Evolutionary conservation across 2,113 vertebrate genomes (phyloP).

Genomic region (Corythornis cristatus): DNA sequence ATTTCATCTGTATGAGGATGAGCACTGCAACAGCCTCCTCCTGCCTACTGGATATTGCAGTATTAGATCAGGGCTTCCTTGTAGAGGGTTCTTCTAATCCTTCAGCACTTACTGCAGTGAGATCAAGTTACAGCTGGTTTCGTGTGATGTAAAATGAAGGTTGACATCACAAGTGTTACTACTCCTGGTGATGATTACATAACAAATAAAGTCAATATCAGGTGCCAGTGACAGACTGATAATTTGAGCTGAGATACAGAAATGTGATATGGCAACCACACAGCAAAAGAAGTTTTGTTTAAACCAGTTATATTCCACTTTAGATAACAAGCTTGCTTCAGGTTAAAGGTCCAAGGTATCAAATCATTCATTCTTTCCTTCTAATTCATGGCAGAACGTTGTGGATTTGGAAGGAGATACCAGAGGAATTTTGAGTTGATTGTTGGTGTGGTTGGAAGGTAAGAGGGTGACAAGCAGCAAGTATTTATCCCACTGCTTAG

Average conservation of each 20-base stretch:
- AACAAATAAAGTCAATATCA: neutral
- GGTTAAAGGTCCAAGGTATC: neutral
- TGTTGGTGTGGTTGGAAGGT: neutral
- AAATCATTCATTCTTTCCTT: slow-evolving; percentile 18
- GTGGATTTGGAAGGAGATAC: neutral
- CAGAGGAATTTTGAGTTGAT: neutral
- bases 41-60: neutral
- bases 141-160: neutral
- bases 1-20: neutral
- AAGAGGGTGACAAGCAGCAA: neutral
- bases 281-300: neutral
- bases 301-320: neutral
- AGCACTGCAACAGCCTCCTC: neutral
- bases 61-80: neutral
- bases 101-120: neutral
- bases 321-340: neutral
- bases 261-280: neutral
- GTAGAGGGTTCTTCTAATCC: neutral
- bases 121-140: slow-evolving; percentile 29
- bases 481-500: neutral
- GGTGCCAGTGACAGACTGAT: neutral
- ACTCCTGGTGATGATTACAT: neutral
- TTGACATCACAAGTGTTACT: slow-evolving; percentile 1
- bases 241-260: neutral
- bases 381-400: neutral